phyloP scores from a whole-genome alignment of 2,888 invertebrate genomes.

The Trichogramma evanescens region DNA sequence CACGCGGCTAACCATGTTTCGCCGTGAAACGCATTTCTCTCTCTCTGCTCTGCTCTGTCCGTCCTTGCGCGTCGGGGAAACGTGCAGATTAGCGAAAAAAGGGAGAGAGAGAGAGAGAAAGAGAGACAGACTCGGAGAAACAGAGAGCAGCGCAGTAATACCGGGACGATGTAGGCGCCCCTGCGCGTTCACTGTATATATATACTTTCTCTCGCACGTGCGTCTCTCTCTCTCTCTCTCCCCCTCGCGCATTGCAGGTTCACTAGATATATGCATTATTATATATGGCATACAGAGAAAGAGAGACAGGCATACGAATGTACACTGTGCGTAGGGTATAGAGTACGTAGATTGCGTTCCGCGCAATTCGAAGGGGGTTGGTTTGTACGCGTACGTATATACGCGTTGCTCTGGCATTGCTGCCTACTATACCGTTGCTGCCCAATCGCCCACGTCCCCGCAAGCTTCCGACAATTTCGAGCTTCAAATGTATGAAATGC shows the following conservation, averaged over 20 bases:
- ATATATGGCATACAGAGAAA: not conserved
- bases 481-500: too few relatives aligned
- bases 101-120: not conserved
- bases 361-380: not conserved
- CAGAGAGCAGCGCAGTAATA: not conserved
- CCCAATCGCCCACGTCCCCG: too few relatives aligned
- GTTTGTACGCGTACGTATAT: too few relatives aligned
- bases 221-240: not conserved
- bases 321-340: not conserved
- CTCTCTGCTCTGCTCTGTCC: too few relatives aligned
- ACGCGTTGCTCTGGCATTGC: too few relatives aligned
- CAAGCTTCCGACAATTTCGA: too few relatives aligned
- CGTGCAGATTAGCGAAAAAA: not conserved
- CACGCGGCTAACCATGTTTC: too few relatives aligned
- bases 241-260: not conserved
- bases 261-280: not conserved
- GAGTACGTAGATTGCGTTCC: not conserved
- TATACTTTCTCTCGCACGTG: not conserved
- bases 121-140: not conserved
- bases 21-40: too few relatives aligned
- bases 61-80: too few relatives aligned
- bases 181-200: constrained; percentile 9
- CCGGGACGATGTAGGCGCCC: not conserved
- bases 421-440: too few relatives aligned
- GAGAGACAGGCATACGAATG: not conserved